Evolutionary conservation across 35 echinoderm and acorn worm genomes (phyloP).

Genomic region (Heliocidaris tuberculata): DNA sequence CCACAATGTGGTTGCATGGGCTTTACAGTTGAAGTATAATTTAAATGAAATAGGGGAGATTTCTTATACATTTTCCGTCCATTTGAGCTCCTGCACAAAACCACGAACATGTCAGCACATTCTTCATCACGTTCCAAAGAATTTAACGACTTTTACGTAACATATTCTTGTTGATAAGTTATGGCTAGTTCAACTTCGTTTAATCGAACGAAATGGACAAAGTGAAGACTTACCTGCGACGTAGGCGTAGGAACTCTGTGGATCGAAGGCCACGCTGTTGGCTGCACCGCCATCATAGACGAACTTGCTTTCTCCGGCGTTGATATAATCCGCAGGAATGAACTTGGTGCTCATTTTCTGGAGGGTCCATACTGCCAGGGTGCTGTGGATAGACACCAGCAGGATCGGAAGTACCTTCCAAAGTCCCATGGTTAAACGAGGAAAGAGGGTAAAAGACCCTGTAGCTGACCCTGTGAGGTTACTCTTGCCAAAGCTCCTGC

Average conservation of each 20-base stretch:
- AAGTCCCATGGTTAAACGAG: conserved; percentile 13
- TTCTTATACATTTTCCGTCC: too few relatives aligned
- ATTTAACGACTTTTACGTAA: too few relatives aligned
- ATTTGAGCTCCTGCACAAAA: too few relatives aligned
- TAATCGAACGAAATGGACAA: too few relatives aligned
- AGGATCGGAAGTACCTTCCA: background rate
- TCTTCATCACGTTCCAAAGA: too few relatives aligned
- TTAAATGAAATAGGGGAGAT: too few relatives aligned
- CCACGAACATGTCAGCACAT: too few relatives aligned
- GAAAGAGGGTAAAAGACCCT: background rate
- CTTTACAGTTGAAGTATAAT: too few relatives aligned
- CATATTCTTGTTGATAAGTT: too few relatives aligned
- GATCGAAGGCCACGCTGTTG: conserved; percentile 28
- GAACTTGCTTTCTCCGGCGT: background rate
- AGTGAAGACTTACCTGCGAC: conserved; percentile 32
- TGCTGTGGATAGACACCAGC: background rate
- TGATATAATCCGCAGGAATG: conserved; percentile 36
- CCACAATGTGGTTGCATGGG: too few relatives aligned
- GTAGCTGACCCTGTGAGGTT: background rate
- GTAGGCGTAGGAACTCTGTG: background rate
- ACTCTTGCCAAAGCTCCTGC: background rate
- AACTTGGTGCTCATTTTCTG: background rate
- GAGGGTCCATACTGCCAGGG: conserved; percentile 21
- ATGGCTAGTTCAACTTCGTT: too few relatives aligned
- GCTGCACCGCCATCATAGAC: conserved; percentile 14